phyloP scores from a whole-genome alignment of 2,113 vertebrate genomes.

The Montifringilla adamsi region DNA sequence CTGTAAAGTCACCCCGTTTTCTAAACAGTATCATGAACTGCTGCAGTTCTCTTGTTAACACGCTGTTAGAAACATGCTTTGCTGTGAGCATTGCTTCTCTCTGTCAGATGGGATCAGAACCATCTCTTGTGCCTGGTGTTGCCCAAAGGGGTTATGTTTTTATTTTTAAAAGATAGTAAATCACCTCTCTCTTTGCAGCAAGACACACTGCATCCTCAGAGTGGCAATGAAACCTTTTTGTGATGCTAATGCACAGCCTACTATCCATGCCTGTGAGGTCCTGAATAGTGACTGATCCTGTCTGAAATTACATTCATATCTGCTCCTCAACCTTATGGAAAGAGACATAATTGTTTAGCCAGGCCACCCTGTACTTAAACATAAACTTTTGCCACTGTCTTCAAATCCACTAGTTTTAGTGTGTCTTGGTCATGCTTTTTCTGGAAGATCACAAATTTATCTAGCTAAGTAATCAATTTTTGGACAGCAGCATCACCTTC shows the following conservation, averaged over 20 bases:
- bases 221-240: neutral
- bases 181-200: neutral
- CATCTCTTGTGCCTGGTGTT: neutral
- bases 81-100: neutral
- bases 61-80: neutral
- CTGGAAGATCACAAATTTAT: neutral
- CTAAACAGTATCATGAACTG: neutral
- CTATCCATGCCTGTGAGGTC: neutral
- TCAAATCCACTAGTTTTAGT: neutral
- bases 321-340: neutral
- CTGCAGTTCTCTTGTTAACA: neutral
- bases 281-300: rapidly evolving
- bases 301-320: neutral
- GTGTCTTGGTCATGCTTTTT: neutral
- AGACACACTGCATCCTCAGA: neutral
- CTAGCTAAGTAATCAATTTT: neutral
- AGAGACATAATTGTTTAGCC: neutral
- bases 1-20: neutral
- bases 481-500: neutral
- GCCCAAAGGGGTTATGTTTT: neutral
- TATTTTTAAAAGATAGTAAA: neutral
- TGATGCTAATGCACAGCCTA: neutral
- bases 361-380: neutral
- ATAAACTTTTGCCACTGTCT: neutral
- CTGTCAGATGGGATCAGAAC: neutral